Base-by-base conservation (phyloP, 2,113 vertebrate genomes). In the Puma concolor region DNA sequence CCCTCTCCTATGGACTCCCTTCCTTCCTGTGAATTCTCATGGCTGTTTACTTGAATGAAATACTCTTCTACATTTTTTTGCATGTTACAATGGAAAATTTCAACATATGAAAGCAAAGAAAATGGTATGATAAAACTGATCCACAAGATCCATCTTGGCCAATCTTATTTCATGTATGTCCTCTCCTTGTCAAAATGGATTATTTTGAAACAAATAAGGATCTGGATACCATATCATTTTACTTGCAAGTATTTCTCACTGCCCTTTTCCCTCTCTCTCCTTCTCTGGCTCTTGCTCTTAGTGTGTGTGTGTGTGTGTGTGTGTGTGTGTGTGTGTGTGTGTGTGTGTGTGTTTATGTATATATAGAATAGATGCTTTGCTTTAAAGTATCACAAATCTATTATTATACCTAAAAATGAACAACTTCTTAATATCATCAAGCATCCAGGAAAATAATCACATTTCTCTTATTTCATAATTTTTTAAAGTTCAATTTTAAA, bases 131-230 rank as follows among this genome's bases (percentile, higher is more conserved):
- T 82, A 63, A 92, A 85, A 76, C 7, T 82, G 74, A 82, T 5
- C 4, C 50, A 57, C 21, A 82, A 83, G 16, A 82, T 25, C 63
- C 66, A 71, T 77, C 38, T 93, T 82, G 50, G 17, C 1, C 21
- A 82, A 57, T 31, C 44, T 87, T 87, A 27, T 83, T 71, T 79
- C 44, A 36, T 72, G 1, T 79, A 31, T 71, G 23, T 54, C 36
- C 15, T 64, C 3, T 88, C 25, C 27, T 29, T 48, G 6, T 17
- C 38, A 77, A 77, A 77, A 33, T 91, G 69, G 60, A 82, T 87
- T 93, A 54, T 69, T 93, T 89, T 87, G 36, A 94, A 92, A 44
- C 81, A 79, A 92, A 81, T 57, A 95, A 91, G 80, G 23, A 60
- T 54, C 67, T 69, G n/a, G 27, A 89, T 87, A 77, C 16, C 21